Percentiles rank a stretch among this genome's conserved stretches.
Evolutionary conservation across 2,888 invertebrate genomes (phyloP).

Genomic region (Callyntrura sp.): DNA sequence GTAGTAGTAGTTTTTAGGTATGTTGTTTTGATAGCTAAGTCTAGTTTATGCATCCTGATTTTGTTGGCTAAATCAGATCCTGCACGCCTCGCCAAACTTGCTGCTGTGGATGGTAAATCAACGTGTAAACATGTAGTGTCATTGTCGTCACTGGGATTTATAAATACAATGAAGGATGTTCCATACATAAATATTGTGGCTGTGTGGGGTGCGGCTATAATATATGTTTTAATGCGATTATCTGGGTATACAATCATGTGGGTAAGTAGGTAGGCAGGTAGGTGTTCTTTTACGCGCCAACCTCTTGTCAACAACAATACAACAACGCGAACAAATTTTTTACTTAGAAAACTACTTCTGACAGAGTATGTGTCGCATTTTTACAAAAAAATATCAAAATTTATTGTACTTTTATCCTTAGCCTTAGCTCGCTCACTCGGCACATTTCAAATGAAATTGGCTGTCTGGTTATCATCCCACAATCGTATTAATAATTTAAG

Average conservation of each 20-base stretch:
- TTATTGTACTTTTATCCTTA: not conserved
- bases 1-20: not conserved
- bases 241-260: no score
- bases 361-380: not conserved
- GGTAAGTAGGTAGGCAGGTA: not conserved
- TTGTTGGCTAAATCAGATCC: conserved; percentile 2
- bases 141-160: no score
- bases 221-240: conserved; percentile 14
- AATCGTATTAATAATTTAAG: not conserved
- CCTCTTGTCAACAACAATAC: not conserved
- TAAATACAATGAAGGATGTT: no score
- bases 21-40: not conserved
- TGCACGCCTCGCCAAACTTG: not conserved
- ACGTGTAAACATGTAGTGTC: no score
- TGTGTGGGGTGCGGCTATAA: conserved; percentile 19
- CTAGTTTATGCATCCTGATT: conserved; percentile 11
- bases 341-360: not conserved
- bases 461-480: conserved; percentile 6
- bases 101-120: no score
- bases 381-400: not conserved
- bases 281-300: not conserved
- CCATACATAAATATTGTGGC: no score
- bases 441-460: not conserved
- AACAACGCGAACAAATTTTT: not conserved
- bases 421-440: not conserved